A percentile compares a stretch with the other conserved stretches of the same genome.
phyloP scores from a whole-genome alignment of 2,888 invertebrate species.

The Exephanes ischioxanthus region DNA sequence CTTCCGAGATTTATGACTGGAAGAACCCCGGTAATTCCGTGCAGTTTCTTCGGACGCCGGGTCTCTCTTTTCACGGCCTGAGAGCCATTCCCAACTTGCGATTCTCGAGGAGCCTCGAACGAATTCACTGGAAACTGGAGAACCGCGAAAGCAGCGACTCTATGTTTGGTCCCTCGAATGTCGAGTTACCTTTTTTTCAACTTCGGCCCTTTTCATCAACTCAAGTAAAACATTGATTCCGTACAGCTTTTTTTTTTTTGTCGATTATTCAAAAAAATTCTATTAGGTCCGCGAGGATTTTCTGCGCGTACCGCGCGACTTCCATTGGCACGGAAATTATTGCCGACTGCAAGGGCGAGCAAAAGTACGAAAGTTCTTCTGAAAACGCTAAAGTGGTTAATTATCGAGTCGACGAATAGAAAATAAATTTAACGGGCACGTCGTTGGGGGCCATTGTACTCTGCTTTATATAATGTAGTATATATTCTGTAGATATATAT shows the following conservation, averaged over 20 bases:
- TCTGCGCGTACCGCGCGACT: background rate
- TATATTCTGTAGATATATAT: conserved; percentile 18
- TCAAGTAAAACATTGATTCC: background rate
- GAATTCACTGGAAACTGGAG: conserved; percentile 48
- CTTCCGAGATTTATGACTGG: conserved; percentile 65
- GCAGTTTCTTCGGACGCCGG: conserved; percentile 52
- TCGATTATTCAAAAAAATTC: background rate
- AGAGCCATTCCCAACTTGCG: conserved; percentile 43
- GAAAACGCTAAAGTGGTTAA: conserved; percentile 42
- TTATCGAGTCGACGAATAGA: conserved; percentile 46
- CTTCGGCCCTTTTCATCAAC: background rate
- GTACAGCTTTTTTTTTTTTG: background rate
- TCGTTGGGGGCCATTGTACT: conserved; percentile 27
- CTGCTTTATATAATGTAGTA: conserved; percentile 1
- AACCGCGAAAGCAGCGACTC: conserved; percentile 22
- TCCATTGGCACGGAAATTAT: background rate
- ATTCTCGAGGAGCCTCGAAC: conserved; percentile 42
- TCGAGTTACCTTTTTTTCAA: conserved; percentile 6
- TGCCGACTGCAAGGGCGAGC: background rate
- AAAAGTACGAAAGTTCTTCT: conserved; percentile 23
- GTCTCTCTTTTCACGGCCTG: conserved; percentile 10
- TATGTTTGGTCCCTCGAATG: conserved; percentile 29
- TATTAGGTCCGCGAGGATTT: background rate
- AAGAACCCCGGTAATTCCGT: conserved; percentile 63
- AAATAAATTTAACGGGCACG: conserved; percentile 18